Conservation (phyloP, 23 tunicate genomes). For the Ascidia mentula region DNA sequence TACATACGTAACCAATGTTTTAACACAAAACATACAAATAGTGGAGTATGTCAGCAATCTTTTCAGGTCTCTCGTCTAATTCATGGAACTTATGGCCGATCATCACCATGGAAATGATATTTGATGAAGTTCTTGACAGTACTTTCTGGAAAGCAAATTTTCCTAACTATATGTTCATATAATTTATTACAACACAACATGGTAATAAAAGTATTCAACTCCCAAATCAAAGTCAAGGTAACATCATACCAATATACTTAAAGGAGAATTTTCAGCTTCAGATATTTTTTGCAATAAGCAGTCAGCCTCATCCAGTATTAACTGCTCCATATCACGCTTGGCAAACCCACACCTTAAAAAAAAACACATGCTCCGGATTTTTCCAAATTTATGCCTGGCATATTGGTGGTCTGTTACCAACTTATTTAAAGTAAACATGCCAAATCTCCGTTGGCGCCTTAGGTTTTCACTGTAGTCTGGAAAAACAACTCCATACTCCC, state of each 20-base stretch:
- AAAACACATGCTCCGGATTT: not conserved
- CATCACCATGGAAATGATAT: not conserved
- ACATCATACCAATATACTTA: not conserved
- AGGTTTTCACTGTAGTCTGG: not conserved
- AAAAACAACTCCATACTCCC: not conserved
- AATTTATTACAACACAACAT: not conserved
- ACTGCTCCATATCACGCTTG: not conserved
- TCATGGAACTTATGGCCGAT: not conserved
- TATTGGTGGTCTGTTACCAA: too few relatives aligned
- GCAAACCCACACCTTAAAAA: conserved; percentile 1
- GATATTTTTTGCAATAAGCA: not conserved
- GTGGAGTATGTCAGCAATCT: not conserved
- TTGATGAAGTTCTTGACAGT: not conserved
- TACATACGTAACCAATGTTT: too few relatives aligned
- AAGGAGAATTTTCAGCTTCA: not conserved
- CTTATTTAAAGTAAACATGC: not conserved
- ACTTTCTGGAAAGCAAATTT: not conserved
- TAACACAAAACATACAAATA: not conserved
- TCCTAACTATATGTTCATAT: too few relatives aligned
- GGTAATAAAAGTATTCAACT: too few relatives aligned
- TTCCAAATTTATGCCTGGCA: too few relatives aligned
- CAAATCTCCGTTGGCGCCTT: not conserved
- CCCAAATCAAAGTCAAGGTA: not conserved
- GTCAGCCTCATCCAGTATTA: not conserved
- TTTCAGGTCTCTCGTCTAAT: not conserved